A percentile compares a stretch with the other conserved stretches of the same genome.
These are phyloP conservation scores for Protobothrops mucrosquamatus DNA, from an alignment of 2,113 vertebrate species.

Conservation along the genomic window DNA sequence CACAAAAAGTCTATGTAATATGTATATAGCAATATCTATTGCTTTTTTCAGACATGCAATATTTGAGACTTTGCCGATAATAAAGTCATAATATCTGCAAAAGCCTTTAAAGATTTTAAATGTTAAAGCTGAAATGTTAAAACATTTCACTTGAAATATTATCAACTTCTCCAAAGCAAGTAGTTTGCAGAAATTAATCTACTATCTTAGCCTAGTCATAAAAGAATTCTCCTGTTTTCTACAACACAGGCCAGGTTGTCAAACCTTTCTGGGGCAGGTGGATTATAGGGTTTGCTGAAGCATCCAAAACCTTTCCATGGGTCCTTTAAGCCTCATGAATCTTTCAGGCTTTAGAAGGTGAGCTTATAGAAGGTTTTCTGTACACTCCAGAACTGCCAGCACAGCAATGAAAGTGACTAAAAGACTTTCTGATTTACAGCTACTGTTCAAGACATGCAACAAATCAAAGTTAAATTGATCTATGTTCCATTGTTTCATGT, in stretches of 20 bases:
- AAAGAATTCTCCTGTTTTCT: not conserved
- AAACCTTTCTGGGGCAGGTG: not conserved
- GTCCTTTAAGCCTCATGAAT: not conserved
- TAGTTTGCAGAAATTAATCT: not conserved
- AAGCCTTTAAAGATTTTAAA: not conserved
- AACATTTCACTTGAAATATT: not conserved
- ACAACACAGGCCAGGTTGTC: rapidly evolving
- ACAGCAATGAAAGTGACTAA: constrained; percentile 9
- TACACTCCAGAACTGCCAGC: not conserved
- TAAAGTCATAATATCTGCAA: not conserved
- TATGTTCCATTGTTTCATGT: constrained; percentile 13
- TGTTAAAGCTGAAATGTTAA: not conserved
- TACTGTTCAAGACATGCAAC: constrained; percentile 2
- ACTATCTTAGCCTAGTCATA: not conserved
- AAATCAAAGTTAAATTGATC: constrained; percentile 26
- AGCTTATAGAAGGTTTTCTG: not conserved
- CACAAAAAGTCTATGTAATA: not conserved
- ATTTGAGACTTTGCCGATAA: not conserved
- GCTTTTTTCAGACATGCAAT: not conserved
- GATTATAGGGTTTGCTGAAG: not conserved
- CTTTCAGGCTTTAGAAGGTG: not conserved
- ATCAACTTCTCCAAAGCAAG: not conserved
- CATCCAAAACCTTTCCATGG: constrained; percentile 5
- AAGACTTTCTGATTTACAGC: constrained; percentile 22
- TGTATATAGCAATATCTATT: not conserved